Evolutionary conservation across 2,113 vertebrate species (phyloP).

Genomic region (Varanus komodoensis): DNA sequence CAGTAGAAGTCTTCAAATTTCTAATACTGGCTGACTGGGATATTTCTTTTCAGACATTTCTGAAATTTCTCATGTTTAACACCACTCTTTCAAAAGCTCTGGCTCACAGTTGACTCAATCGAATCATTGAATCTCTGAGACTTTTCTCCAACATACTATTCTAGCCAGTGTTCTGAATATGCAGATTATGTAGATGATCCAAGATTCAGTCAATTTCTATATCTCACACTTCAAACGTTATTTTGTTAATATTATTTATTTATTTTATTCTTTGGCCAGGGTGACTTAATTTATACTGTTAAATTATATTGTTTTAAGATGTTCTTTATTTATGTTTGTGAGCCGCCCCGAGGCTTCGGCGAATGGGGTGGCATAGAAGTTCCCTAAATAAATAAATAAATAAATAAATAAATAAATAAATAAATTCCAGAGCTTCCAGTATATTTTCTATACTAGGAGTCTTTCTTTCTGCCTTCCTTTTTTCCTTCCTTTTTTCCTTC

Average conservation of each 20-base stretch:
- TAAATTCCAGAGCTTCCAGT: constrained; percentile 20
- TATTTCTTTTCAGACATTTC: neutral
- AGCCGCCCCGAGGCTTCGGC: no score
- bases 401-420: no score
- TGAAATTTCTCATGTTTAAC: neutral
- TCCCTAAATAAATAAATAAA: no score
- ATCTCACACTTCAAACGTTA: constrained; percentile 44
- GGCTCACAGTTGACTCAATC: constrained; percentile 4
- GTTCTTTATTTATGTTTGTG: no score
- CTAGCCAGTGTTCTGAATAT: constrained; percentile 7
- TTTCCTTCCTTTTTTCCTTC: no score
- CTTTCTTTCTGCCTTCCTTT: neutral
- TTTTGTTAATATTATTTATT: no score
- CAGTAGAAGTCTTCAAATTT: constrained; percentile 5
- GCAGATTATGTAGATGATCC: constrained; percentile 48
- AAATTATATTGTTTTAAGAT: no score
- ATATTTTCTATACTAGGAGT: neutral
- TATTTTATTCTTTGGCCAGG: no score
- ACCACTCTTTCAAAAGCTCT: neutral
- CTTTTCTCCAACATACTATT: constrained; percentile 33
- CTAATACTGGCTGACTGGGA: neutral
- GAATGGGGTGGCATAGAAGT: no score
- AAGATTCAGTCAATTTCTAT: constrained; percentile 46
- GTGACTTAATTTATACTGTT: no score
- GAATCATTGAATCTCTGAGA: accelerated